Evolutionary conservation across 2,113 vertebrate genomes (phyloP).

Genomic region (Piprites chloris): DNA sequence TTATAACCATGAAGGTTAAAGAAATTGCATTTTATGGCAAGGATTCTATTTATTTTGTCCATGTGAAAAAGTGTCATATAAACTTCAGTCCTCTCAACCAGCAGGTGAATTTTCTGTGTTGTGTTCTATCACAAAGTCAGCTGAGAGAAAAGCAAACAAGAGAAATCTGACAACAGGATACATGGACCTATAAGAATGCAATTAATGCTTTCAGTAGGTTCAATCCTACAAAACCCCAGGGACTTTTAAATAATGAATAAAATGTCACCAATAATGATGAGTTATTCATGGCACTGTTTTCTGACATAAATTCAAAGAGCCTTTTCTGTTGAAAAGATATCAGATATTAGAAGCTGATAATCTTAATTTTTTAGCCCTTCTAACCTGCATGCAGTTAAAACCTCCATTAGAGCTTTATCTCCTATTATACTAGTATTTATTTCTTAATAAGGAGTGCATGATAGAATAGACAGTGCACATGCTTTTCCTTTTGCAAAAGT

Average conservation of each 20-base stretch:
- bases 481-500: not conserved
- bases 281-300: not conserved
- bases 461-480: not conserved
- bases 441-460: not conserved
- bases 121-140: not conserved
- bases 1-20: not conserved
- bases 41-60: not conserved
- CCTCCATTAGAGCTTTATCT: not conserved
- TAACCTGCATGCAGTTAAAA: not conserved
- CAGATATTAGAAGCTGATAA: not conserved
- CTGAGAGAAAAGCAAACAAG: not conserved
- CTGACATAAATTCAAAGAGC: not conserved
- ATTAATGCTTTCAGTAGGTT: not conserved
- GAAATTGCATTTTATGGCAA: not conserved
- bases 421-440: not conserved
- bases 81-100: not conserved
- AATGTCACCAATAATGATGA: not conserved
- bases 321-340: not conserved
- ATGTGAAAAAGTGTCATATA: not conserved
- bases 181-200: not conserved
- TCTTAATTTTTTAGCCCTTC: not conserved
- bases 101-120: not conserved
- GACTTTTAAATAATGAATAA: not conserved
- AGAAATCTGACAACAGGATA: not conserved
- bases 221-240: not conserved